phyloP scores from a whole-genome alignment of 1,140 invertebrate genomes.

The Drosophila tropicalis region DNA sequence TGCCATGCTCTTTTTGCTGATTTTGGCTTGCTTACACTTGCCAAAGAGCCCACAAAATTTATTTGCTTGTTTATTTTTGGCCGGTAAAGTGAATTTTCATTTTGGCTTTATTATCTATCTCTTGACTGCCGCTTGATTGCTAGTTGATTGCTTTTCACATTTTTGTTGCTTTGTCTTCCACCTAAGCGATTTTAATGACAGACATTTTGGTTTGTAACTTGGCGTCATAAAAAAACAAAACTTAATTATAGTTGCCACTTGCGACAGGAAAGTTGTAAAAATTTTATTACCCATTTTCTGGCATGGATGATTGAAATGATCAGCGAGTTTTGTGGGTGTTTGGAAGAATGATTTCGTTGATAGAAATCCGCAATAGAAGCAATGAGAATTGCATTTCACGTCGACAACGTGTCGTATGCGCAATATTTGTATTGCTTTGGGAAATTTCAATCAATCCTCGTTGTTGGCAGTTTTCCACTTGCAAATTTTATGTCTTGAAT shows the following conservation, averaged over 20 bases:
- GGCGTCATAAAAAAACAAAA: slow-evolving; percentile 57
- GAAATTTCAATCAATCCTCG: neutral
- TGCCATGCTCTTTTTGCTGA: neutral
- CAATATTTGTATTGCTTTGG: neutral
- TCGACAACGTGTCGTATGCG: neutral
- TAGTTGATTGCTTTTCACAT: slow-evolving; percentile 22
- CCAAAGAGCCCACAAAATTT: slow-evolving; percentile 29
- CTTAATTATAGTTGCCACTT: slow-evolving; percentile 60
- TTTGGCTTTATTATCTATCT: slow-evolving; percentile 53
- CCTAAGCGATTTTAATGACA: slow-evolving; percentile 46
- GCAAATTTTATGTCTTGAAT: slow-evolving; percentile 7
- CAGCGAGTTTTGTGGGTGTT: slow-evolving; percentile 12
- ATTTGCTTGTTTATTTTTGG: slow-evolving; percentile 68
- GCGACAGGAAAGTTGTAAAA: slow-evolving; percentile 57
- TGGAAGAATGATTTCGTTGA: neutral
- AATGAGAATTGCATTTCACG: neutral
- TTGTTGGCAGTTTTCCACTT: slow-evolving; percentile 7
- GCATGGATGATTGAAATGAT: slow-evolving; percentile 20
- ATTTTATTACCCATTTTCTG: slow-evolving; percentile 48
- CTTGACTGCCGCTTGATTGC: slow-evolving; percentile 47
- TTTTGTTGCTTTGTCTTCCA: slow-evolving; percentile 30
- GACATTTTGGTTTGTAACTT: slow-evolving; percentile 57
- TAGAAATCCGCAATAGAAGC: neutral
- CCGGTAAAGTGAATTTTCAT: slow-evolving; percentile 42
- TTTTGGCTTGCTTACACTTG: slow-evolving; percentile 27